A percentile compares a stretch with the other conserved stretches of the same genome.
Evolutionary conservation across 2,888 invertebrate species (phyloP).

Genomic region (Heliconius hortense): DNA sequence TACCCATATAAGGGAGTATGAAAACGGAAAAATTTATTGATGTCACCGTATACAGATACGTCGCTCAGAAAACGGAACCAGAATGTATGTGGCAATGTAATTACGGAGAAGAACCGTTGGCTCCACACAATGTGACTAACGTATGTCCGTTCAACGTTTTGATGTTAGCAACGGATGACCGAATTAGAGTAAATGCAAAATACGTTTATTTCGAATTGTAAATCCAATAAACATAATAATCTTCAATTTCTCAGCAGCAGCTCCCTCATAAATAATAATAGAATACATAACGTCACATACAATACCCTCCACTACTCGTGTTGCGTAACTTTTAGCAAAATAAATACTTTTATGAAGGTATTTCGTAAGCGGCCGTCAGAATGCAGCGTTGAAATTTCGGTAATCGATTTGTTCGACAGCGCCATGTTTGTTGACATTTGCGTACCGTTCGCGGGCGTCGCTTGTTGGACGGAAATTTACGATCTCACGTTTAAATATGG

Average conservation of each 20-base stretch:
- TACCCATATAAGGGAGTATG: conserved; percentile 77
- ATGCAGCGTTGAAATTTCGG: conserved; percentile 60
- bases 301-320: neutral
- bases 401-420: conserved; percentile 66
- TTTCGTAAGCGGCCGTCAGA: conserved; percentile 41
- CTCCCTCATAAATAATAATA: conserved; percentile 25
- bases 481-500: conserved; percentile 57
- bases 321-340: conserved; percentile 25
- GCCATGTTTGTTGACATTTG: conserved; percentile 72
- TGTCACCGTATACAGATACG: conserved; percentile 74
- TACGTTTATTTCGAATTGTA: conserved; percentile 33
- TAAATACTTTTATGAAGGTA: conserved; percentile 28
- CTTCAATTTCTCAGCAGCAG: conserved; percentile 12
- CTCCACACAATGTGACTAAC: conserved; percentile 34
- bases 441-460: conserved; percentile 54
- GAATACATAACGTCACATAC: conserved; percentile 1
- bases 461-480: conserved; percentile 60
- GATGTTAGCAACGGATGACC: conserved; percentile 12
- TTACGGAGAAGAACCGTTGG: conserved; percentile 40
- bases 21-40: conserved; percentile 79
- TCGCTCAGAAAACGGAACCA: conserved; percentile 68
- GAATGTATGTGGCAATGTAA: conserved; percentile 40
- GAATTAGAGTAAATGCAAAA: conserved; percentile 1
- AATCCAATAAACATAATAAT: conserved; percentile 21
- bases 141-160: conserved; percentile 4